A percentile compares a stretch with the other conserved stretches of the same genome.
These are phyloP conservation scores for Chrysomela aeneicollis DNA, from an alignment of 2,888 invertebrate genomes.

Conservation along the genomic window DNA sequence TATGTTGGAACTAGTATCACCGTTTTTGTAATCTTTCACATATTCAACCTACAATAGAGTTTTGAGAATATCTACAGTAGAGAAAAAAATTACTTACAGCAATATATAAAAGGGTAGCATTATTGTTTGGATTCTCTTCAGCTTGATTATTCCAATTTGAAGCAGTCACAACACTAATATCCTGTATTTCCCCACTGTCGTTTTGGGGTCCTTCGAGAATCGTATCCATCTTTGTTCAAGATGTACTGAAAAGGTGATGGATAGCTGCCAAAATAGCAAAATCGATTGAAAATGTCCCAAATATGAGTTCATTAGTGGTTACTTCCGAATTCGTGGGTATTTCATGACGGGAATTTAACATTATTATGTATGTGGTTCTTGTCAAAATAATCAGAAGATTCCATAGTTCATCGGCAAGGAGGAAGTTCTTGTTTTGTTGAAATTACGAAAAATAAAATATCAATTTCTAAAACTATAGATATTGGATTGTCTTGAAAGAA, in stretches of 20 bases:
- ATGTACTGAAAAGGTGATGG: conserved; percentile 20
- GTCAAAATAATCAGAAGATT: conserved; percentile 31
- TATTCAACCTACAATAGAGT: conserved; percentile 57
- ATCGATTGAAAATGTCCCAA: background rate
- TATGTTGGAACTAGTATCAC: conserved; percentile 32
- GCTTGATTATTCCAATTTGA: conserved; percentile 45
- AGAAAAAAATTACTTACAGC: conserved; percentile 51
- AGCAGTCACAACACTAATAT: conserved; percentile 47
- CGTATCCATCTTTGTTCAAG: conserved; percentile 49
- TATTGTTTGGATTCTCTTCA: conserved; percentile 47
- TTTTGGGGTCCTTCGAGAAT: conserved; percentile 50
- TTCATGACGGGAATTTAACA: too few species aligned
- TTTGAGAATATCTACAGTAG: background rate
- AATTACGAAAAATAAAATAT: background rate
- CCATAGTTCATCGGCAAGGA: conserved; percentile 33
- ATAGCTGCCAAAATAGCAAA: conserved; percentile 23
- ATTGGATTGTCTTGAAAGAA: background rate
- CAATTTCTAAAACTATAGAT: background rate
- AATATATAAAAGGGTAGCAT: conserved; percentile 56
- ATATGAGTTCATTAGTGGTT: background rate
- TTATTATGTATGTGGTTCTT: too few species aligned
- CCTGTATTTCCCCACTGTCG: conserved; percentile 45
- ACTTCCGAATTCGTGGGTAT: conserved; percentile 19
- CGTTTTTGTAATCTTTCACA: conserved; percentile 56
- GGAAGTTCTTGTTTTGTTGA: background rate